Evolutionary conservation across 2,797 vertebrate genomes (phyloP).

Genomic region (Cynodonichthys magdalenae): DNA sequence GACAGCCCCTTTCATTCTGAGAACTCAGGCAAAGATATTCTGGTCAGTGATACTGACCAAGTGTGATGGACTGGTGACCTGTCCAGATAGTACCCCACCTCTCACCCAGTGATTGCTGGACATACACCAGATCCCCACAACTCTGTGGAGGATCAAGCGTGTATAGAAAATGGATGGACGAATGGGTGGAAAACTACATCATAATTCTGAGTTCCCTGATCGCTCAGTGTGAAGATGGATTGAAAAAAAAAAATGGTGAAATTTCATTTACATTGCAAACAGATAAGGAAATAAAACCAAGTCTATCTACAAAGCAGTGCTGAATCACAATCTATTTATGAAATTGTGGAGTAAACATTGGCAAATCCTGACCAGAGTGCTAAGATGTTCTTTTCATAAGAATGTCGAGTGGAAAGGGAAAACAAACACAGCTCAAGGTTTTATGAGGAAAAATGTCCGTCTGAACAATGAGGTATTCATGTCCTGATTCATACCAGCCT

Average conservation of each 20-base stretch:
- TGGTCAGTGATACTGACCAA: conserved; percentile 34
- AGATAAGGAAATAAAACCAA: conserved; percentile 13
- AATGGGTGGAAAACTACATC: neutral
- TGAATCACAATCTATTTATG: conserved; percentile 53
- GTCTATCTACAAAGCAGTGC: conserved; percentile 11
- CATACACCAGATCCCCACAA: too few relatives aligned
- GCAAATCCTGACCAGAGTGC: conserved; percentile 49
- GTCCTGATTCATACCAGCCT: conserved; percentile 72
- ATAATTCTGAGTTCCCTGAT: neutral
- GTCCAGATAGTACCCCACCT: too few relatives aligned
- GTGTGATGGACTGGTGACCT: too few relatives aligned
- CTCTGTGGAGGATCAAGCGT: too few relatives aligned
- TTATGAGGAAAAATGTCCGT: conserved; percentile 75
- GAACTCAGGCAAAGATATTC: conserved; percentile 26
- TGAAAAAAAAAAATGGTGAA: neutral
- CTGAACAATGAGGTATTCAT: conserved; percentile 84
- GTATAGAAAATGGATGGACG: too few relatives aligned
- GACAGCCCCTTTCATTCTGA: conserved; percentile 27
- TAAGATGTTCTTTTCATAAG: conserved; percentile 43
- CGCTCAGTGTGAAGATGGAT: conserved; percentile 5
- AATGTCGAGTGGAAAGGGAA: conserved; percentile 53
- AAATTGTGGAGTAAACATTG: conserved; percentile 54
- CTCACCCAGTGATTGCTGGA: too few relatives aligned
- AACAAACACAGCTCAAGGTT: conserved; percentile 69
- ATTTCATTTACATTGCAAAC: conserved; percentile 14